Percentiles rank a stretch among this genome's conserved stretches.
phyloP scores from a whole-genome alignment of 2,797 vertebrate genomes.

The Channallabes apus region DNA sequence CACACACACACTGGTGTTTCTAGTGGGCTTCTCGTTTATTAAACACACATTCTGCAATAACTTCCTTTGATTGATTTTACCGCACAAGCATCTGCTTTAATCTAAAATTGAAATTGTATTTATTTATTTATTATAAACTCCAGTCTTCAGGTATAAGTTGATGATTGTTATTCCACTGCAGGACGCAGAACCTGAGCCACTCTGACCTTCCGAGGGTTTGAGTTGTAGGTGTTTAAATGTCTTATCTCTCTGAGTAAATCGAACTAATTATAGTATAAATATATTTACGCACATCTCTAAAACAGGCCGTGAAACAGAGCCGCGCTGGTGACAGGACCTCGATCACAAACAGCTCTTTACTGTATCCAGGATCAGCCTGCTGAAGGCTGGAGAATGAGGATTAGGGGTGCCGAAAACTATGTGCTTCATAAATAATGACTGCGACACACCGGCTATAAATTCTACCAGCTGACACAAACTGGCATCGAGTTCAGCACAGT shows the following conservation, averaged over 20 bases:
- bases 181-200: not conserved
- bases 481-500: not conserved
- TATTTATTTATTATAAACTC: not conserved
- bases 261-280: not conserved
- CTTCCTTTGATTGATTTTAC: too few relatives aligned
- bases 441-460: conserved; percentile 47
- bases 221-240: not conserved
- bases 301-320: not conserved
- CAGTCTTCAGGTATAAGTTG: not conserved
- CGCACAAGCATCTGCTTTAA: not conserved
- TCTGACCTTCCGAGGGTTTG: not conserved
- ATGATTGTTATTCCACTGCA: not conserved
- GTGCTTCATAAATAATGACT: conserved; percentile 39
- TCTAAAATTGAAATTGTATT: not conserved
- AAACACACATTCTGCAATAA: not conserved
- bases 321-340: not conserved
- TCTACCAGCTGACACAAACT: conserved; percentile 35
- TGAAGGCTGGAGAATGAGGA: conserved; percentile 6
- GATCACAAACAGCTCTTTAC: not conserved
- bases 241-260: not conserved
- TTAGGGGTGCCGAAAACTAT: conserved; percentile 41
- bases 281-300: not conserved
- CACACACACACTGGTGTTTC: too few relatives aligned
- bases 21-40: not conserved
- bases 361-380: not conserved